Base-by-base conservation (phyloP, 2,888 invertebrate genomes). In the Acronicta leporina region DNA sequence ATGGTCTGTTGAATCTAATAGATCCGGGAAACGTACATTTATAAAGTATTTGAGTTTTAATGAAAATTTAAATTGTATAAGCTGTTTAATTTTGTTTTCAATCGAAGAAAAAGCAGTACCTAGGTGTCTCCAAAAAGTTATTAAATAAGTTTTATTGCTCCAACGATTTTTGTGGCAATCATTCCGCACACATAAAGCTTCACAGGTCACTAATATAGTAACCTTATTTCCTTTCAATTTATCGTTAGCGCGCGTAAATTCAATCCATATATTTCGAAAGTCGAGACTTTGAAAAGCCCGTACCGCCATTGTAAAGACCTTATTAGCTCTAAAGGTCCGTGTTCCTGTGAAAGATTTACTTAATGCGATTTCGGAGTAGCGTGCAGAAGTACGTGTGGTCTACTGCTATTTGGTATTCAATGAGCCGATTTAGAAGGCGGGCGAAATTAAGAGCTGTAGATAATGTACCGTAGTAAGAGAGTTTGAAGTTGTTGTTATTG, bases 401-500 rank as follows among this genome's bases (percentile, higher is more conserved):
- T 71, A 75, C 55, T 65, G 55, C 65, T 76, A 89, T 91, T 90
- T 89, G 88, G 84, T 87, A 88, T 85, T 90, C 89, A 89, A 88
- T 88, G 85, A 89, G 84, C 71, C 80, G 82, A 84, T 87, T 86
- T 86, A 83, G 80, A 82, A 81, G 63, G 76, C 78, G 74, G 76
- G 64, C 69, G 68, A 72, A 73, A 74, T 68, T 62, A 68, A 66
- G 63, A 62, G 64, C 63, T 62, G 42, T 53, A 35, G 61, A 67
- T 68, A 76, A 76, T 75, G 57, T 76, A 62, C 61, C 57, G 63
- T 73, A 73, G 69, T 74, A 72, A 58, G 15, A 11, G 33, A 71
- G 51, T 62, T 51, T 8, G 20, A 52, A 25, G 51, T 16, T 51
- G 49, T 25, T 52, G 51, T 49, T 67, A 43, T 64, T 55, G 60